A percentile compares a stretch with the other conserved stretches of the same genome.
Conservation (phyloP, 1,140 invertebrate species). For the Ceratoteleas bidentatus region DNA sequence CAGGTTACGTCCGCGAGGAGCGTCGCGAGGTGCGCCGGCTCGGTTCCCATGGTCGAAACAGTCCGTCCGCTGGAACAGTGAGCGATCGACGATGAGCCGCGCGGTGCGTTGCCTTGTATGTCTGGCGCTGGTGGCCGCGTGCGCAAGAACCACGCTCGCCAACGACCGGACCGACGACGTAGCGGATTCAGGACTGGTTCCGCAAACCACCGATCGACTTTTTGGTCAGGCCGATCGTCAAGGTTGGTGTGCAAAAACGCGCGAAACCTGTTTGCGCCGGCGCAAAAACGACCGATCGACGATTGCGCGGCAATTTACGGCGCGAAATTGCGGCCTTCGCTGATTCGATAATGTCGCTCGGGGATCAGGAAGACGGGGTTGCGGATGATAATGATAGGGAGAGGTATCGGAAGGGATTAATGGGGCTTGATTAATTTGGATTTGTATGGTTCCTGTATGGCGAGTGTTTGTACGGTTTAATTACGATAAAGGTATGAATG, state of each 20-base stretch:
- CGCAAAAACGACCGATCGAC: constrained; percentile 32
- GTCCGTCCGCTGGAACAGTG: constrained; percentile 14
- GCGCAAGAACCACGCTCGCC: constrained; percentile 37
- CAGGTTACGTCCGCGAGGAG: constrained; percentile 41
- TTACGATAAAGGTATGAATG: too few relatives aligned
- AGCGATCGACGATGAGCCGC: constrained; percentile 49
- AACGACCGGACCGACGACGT: constrained; percentile 34
- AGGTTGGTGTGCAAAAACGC: constrained; percentile 58
- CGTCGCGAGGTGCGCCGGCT: constrained; percentile 17
- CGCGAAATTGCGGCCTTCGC: constrained; percentile 30
- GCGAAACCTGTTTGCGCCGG: constrained; percentile 37
- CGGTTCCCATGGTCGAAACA: constrained; percentile 37
- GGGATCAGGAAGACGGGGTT: too few relatives aligned
- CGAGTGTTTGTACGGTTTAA: background rate
- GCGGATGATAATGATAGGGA: too few relatives aligned
- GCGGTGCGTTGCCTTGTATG: constrained; percentile 51
- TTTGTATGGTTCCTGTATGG: too few relatives aligned
- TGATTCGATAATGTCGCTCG: constrained; percentile 30
- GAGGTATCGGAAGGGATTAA: too few relatives aligned
- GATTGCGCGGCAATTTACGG: constrained; percentile 54
- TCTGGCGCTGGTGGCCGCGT: constrained; percentile 43
- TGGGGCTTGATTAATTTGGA: too few relatives aligned
- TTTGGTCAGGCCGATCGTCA: constrained; percentile 57
- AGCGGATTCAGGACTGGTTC: constrained; percentile 61
- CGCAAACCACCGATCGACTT: constrained; percentile 51